Conservation (phyloP, 2,888 invertebrate species). For the Morpho helenor region DNA sequence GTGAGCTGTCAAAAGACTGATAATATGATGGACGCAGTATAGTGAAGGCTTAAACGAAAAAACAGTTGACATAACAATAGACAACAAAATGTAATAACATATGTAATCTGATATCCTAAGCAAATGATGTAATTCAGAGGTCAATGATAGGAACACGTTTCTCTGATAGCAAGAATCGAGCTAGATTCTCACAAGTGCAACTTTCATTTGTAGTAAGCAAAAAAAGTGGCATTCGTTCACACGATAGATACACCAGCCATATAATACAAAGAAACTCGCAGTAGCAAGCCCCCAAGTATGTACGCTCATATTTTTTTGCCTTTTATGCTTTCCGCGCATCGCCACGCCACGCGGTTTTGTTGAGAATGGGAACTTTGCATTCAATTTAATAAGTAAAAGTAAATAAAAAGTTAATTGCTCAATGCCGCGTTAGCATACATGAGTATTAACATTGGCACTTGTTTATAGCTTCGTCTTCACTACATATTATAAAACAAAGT, state of each 20-base stretch:
- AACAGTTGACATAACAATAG: neutral
- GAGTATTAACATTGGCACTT: too few species aligned
- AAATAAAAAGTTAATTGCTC: constrained; percentile 20
- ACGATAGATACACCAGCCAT: constrained; percentile 51
- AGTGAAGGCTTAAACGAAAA: neutral
- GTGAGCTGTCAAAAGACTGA: too few species aligned
- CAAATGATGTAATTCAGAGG: constrained; percentile 35
- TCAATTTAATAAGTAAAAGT: constrained; percentile 27
- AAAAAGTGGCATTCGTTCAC: constrained; percentile 64
- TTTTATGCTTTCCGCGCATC: constrained; percentile 53
- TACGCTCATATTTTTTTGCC: constrained; percentile 39
- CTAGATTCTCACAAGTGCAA: constrained; percentile 69
- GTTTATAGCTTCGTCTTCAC: too few species aligned
- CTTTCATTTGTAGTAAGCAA: constrained; percentile 73
- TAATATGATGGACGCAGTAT: too few species aligned
- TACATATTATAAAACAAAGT: too few species aligned
- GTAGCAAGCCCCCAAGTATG: constrained; percentile 15
- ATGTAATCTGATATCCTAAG: neutral
- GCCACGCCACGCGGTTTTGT: constrained; percentile 37
- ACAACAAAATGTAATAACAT: neutral
- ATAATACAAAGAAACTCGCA: constrained; percentile 36
- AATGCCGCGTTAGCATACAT: neutral
- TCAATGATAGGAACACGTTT: constrained; percentile 68
- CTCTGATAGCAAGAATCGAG: constrained; percentile 48
- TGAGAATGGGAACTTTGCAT: constrained; percentile 35